Conservation (phyloP, 2,888 invertebrate genomes). For the Sphaerophoria rueppellii region DNA sequence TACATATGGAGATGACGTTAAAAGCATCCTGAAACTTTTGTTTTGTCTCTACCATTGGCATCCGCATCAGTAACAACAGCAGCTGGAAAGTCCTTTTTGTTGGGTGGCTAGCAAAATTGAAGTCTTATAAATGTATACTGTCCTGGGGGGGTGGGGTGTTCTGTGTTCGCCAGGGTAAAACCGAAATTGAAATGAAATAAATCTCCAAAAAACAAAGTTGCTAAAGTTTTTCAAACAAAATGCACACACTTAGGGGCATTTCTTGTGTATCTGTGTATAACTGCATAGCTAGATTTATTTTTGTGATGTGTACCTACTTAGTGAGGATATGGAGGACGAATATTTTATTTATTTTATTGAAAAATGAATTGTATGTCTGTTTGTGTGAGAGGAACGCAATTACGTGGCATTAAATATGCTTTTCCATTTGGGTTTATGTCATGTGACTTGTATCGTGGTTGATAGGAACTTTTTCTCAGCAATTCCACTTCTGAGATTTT, state of each 20-base stretch:
- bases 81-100: conserved; percentile 68
- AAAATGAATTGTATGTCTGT: conserved; percentile 54
- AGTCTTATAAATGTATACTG: conserved; percentile 49
- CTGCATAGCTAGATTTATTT: neutral
- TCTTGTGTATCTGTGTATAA: neutral
- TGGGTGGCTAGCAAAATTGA: conserved; percentile 63
- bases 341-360: conserved; percentile 49
- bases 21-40: conserved; percentile 72
- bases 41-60: conserved; percentile 65
- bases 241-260: conserved; percentile 42
- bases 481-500: conserved; percentile 5
- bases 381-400: conserved; percentile 74
- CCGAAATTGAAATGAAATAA: conserved; percentile 70
- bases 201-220: conserved; percentile 68
- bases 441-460: conserved; percentile 48
- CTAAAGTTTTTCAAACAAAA: conserved; percentile 62
- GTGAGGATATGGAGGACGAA: conserved; percentile 39
- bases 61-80: conserved; percentile 54
- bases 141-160: neutral
- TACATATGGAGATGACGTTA: conserved; percentile 71
- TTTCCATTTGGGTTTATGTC: conserved; percentile 61
- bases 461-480: conserved; percentile 25
- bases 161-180: conserved; percentile 40
- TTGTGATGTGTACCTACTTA: neutral
- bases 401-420: conserved; percentile 76